Evolutionary conservation across 64 coral and sea anemone genomes (phyloP).

Genomic region (Acropora yongei): DNA sequence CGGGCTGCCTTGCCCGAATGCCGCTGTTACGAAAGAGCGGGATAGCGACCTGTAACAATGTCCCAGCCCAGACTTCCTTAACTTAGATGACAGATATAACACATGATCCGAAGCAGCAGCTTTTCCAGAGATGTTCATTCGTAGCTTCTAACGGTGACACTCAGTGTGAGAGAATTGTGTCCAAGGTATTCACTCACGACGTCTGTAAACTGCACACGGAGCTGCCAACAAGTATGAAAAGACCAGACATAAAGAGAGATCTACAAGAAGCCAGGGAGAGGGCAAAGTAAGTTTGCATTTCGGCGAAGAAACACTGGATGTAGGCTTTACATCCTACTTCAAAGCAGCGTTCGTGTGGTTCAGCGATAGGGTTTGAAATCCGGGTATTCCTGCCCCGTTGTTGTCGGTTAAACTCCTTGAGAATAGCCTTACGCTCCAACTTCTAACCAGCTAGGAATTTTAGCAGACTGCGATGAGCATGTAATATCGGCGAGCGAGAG

Average conservation of each 20-base stretch:
- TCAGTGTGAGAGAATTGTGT: constrained; percentile 58
- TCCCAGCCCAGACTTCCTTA: constrained; percentile 3
- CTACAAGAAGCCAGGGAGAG: constrained; percentile 74
- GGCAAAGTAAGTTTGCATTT: constrained; percentile 52
- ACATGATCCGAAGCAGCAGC: constrained; percentile 82
- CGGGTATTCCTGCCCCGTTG: too few relatives aligned
- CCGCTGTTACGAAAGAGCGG: too few relatives aligned
- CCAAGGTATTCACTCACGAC: constrained; percentile 66
- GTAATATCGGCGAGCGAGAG: too few relatives aligned
- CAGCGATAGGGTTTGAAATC: too few relatives aligned
- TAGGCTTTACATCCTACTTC: too few relatives aligned
- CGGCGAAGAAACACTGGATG: too few relatives aligned
- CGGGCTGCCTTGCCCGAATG: too few relatives aligned
- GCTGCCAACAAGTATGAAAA: constrained; percentile 60
- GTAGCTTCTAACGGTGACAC: constrained; percentile 43
- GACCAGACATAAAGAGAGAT: constrained; percentile 75
- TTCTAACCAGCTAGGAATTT: too few relatives aligned
- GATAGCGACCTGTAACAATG: neutral
- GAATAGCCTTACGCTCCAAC: too few relatives aligned
- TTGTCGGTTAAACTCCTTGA: too few relatives aligned
- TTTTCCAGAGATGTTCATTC: constrained; percentile 86
- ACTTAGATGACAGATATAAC: constrained; percentile 65
- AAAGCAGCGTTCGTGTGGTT: too few relatives aligned
- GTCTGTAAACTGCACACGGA: constrained; percentile 64
- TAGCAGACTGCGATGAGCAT: too few relatives aligned